phyloP scores from a whole-genome alignment of 2,113 vertebrate species.

The Scophthalmus maximus region DNA sequence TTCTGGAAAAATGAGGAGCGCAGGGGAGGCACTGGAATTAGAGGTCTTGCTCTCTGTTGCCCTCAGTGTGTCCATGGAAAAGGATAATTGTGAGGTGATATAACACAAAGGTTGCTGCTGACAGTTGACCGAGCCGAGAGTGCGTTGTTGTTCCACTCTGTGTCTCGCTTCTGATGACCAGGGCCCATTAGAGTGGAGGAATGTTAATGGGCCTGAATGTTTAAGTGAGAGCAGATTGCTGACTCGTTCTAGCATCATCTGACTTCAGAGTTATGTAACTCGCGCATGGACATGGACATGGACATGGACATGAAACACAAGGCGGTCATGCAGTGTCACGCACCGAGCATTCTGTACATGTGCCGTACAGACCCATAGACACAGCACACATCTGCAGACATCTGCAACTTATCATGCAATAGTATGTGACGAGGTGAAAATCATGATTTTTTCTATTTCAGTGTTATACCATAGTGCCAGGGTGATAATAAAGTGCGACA shows the following conservation, averaged over 20 bases:
- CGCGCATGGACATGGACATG: conserved; percentile 14
- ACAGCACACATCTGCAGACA: background rate
- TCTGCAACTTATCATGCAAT: background rate
- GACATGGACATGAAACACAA: conserved; percentile 3
- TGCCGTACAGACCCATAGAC: background rate
- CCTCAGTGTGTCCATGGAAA: background rate
- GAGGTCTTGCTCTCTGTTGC: conserved; percentile 13
- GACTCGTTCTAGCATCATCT: conserved; percentile 61
- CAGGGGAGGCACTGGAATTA: background rate
- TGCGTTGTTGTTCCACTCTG: conserved; percentile 40
- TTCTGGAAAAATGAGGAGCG: background rate
- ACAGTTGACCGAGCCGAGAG: background rate
- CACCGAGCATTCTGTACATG: background rate
- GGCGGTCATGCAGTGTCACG: background rate
- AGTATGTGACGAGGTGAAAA: background rate
- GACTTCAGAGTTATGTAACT: conserved; percentile 28
- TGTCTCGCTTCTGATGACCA: conserved; percentile 47
- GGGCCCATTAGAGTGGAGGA: conserved; percentile 76
- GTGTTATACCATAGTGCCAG: background rate
- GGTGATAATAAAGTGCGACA: conserved; percentile 8
- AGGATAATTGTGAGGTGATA: conserved; percentile 22
- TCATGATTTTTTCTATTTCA: background rate
- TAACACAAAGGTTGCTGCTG: conserved; percentile 34
- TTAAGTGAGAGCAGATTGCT: conserved; percentile 68
- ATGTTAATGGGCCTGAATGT: conserved; percentile 80